These are phyloP conservation scores for Stratiolaelaps scimitus DNA, from an alignment of 1,140 invertebrate species.

Conservation along the genomic window DNA sequence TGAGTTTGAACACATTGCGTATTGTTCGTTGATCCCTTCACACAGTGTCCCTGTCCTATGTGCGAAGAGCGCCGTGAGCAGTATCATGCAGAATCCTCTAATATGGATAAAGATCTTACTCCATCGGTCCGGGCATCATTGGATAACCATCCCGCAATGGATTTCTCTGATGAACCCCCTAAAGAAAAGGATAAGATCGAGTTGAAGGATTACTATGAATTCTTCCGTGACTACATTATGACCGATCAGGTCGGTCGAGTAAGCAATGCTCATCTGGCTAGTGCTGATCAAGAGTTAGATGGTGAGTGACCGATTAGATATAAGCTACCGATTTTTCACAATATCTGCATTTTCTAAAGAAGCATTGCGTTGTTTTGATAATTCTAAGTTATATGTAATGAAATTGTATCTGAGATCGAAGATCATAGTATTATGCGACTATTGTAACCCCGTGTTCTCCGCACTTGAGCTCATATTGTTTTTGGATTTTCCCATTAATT, in stretches of 20 bases:
- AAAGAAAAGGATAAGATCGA: constrained; percentile 25
- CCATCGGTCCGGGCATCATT: too few species aligned
- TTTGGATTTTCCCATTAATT: too few species aligned
- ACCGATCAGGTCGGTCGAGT: constrained; percentile 38
- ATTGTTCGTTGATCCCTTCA: neutral
- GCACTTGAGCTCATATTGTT: too few species aligned
- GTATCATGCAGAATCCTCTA: neutral
- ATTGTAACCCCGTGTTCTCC: too few species aligned
- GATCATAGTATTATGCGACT: too few species aligned
- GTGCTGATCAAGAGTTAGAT: constrained; percentile 34
- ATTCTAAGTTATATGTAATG: neutral
- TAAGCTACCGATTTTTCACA: neutral
- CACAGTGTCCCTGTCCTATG: neutral
- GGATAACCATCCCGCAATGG: neutral
- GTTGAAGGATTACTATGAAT: constrained; percentile 37
- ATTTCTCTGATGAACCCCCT: neutral
- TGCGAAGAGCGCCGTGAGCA: neutral
- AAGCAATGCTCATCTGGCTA: constrained; percentile 37
- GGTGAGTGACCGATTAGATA: neutral
- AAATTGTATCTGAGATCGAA: neutral
- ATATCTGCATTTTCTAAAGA: neutral
- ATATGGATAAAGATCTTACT: too few species aligned
- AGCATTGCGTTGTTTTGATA: neutral
- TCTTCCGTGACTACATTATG: constrained; percentile 37
- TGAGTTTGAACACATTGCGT: neutral